A percentile compares a stretch with the other conserved stretches of the same genome.
Conservation (phyloP, 2,113 vertebrate species). For the Terrapene triunguis region DNA sequence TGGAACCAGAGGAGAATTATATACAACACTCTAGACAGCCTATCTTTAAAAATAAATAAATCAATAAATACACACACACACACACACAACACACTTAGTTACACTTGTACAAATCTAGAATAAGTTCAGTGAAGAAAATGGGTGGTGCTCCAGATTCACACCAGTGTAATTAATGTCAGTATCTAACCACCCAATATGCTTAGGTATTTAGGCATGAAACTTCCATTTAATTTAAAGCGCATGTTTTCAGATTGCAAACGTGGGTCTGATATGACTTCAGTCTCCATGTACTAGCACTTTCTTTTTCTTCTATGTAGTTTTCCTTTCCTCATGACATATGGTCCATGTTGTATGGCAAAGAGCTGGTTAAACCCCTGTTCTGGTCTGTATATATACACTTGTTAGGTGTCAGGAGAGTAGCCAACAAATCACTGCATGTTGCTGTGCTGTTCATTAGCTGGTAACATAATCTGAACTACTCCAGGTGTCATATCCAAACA, state of each 20-base stretch:
- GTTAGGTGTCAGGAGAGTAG: slow-evolving; percentile 9
- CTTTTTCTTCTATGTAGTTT: not conserved
- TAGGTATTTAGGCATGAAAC: not conserved
- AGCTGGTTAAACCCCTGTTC: slow-evolving; percentile 13
- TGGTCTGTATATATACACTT: not conserved
- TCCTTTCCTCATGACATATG: not conserved
- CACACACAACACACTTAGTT: not conserved
- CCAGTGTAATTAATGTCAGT: not conserved
- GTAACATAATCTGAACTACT: slow-evolving; percentile 39
- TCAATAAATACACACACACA: not conserved
- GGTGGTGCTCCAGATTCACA: slow-evolving; percentile 20
- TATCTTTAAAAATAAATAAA: not conserved
- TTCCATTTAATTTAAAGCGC: not conserved
- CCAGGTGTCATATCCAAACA: slow-evolving; percentile 56
- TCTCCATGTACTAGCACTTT: slow-evolving; percentile 15
- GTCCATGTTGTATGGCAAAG: slow-evolving; percentile 1
- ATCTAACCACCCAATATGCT: slow-evolving; percentile 16
- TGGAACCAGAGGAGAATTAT: not conserved
- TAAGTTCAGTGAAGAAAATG: slow-evolving; percentile 25
- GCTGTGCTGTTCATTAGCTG: slow-evolving; percentile 58
- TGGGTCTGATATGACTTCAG: slow-evolving; percentile 12
- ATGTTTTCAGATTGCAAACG: not conserved
- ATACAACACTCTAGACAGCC: not conserved
- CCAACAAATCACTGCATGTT: slow-evolving; percentile 25
- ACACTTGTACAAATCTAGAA: slow-evolving; percentile 18